phyloP scores from a whole-genome alignment of 2,888 invertebrate species.

The Drosophila phalerata region DNA sequence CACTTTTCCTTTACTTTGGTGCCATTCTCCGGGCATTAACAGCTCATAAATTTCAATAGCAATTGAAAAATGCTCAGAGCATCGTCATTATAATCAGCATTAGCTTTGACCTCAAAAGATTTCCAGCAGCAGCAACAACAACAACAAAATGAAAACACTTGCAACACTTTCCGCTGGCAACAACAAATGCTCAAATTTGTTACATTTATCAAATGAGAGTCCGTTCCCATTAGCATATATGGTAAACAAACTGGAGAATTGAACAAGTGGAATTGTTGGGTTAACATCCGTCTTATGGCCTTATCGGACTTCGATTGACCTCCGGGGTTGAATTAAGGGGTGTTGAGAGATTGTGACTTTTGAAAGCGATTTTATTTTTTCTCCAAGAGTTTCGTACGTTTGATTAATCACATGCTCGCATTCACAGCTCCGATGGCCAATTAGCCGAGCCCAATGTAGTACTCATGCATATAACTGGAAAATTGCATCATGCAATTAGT shows the following conservation, averaged over 20 bases:
- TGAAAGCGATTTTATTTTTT: constrained; percentile 8
- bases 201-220: constrained; percentile 66
- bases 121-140: constrained; percentile 10
- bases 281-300: constrained; percentile 50
- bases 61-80: constrained; percentile 28
- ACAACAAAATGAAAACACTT: constrained; percentile 36
- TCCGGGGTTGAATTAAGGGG: constrained; percentile 34
- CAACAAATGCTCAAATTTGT: constrained; percentile 53
- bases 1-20: not conserved
- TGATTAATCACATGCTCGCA: constrained; percentile 47
- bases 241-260: constrained; percentile 49
- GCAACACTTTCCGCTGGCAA: constrained; percentile 61
- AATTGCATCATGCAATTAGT: constrained; percentile 64
- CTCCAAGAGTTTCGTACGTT: constrained; percentile 4
- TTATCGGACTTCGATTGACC: constrained; percentile 66
- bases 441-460: constrained; percentile 31
- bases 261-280: constrained; percentile 14
- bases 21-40: constrained; percentile 32
- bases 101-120: constrained; percentile 71
- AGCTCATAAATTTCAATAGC: constrained; percentile 40
- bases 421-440: constrained; percentile 39
- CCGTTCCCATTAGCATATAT: constrained; percentile 44
- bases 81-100: constrained; percentile 44
- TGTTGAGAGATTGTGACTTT: constrained; percentile 25
- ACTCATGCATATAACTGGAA: constrained; percentile 38